Conservation (phyloP, 2,797 vertebrate species). For the Pelodytes ibericus region DNA sequence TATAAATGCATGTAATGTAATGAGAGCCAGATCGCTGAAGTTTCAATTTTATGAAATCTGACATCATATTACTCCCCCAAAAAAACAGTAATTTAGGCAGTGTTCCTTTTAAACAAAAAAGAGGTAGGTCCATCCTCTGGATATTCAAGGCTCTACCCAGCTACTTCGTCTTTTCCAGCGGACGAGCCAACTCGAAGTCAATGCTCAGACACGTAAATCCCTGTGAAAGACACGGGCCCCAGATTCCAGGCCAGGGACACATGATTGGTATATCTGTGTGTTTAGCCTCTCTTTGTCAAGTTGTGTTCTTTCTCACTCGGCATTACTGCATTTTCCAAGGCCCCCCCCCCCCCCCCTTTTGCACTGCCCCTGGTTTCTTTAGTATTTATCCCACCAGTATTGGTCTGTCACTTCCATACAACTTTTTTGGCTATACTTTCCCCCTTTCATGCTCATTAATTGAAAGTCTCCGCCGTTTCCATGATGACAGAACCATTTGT, state of each 20-base stretch:
- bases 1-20: too few species aligned
- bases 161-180: too few species aligned
- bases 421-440: too few species aligned
- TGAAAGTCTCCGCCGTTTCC: slow-evolving; percentile 28
- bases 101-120: too few species aligned
- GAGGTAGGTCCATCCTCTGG: too few species aligned
- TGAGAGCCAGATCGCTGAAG: too few species aligned
- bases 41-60: too few species aligned
- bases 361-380: background rate
- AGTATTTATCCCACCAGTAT: background rate
- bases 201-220: background rate
- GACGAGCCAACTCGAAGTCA: too few species aligned
- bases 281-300: background rate
- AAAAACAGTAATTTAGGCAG: too few species aligned
- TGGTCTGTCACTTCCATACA: too few species aligned
- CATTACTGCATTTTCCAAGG: slow-evolving; percentile 8
- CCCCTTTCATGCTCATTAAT: background rate
- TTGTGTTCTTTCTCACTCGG: background rate
- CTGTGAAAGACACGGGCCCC: background rate
- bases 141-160: too few species aligned
- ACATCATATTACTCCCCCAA: too few species aligned
- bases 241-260: background rate
- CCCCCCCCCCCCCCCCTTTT: background rate
- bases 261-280: background rate
- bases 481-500: slow-evolving; percentile 39